A percentile compares a stretch with the other conserved stretches of the same genome.
phyloP scores from a whole-genome alignment of 2,888 invertebrate species.

The Erebia palarica region DNA sequence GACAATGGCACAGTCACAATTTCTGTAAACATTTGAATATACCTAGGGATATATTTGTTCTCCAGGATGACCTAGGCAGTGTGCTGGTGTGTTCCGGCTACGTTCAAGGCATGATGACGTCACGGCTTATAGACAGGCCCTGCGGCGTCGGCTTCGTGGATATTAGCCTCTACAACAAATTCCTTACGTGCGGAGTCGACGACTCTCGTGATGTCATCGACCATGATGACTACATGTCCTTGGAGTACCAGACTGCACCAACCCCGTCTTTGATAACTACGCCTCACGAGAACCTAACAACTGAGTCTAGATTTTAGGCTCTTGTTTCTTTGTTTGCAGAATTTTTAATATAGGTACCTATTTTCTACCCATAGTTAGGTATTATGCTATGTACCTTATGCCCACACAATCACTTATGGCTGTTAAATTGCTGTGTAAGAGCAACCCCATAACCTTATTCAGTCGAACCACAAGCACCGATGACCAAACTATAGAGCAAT shows the following conservation, averaged over 20 bases:
- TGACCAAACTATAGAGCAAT: too few relatives aligned
- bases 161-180: slow-evolving; percentile 58
- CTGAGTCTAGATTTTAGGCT: slow-evolving; percentile 5
- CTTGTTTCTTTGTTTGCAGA: background rate
- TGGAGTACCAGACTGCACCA: slow-evolving; percentile 46
- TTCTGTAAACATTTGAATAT: too few relatives aligned
- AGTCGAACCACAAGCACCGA: too few relatives aligned
- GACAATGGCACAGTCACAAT: too few relatives aligned
- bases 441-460: too few relatives aligned
- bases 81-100: slow-evolving; percentile 64
- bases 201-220: slow-evolving; percentile 67
- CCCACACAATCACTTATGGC: too few relatives aligned
- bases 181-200: slow-evolving; percentile 71
- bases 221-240: slow-evolving; percentile 50
- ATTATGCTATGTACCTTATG: too few relatives aligned
- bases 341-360: background rate
- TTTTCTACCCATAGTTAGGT: background rate
- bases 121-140: slow-evolving; percentile 67
- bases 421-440: too few relatives aligned
- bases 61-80: slow-evolving; percentile 70
- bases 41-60: background rate
- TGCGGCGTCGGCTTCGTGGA: slow-evolving; percentile 71
- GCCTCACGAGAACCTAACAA: slow-evolving; percentile 22
- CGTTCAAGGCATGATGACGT: slow-evolving; percentile 66
- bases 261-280: slow-evolving; percentile 36